phyloP scores from a whole-genome alignment of 2,113 vertebrate genomes.

The Megaceryle torquata region DNA sequence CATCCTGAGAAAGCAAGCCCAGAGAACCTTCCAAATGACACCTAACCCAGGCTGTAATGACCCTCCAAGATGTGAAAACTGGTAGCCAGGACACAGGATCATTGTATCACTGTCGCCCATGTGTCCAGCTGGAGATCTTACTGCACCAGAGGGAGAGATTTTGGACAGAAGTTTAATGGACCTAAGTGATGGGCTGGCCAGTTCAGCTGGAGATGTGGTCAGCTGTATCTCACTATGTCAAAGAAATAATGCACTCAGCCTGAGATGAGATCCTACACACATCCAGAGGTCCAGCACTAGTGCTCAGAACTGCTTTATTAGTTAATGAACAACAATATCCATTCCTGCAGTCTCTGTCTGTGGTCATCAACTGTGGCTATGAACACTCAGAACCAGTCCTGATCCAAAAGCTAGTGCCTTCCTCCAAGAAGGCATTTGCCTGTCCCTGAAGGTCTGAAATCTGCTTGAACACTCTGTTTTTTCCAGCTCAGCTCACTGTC shows the following conservation, averaged over 20 bases:
- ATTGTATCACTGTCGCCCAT: rapidly evolving
- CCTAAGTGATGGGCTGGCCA: background rate
- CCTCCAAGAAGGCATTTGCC: background rate
- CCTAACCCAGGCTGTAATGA: background rate
- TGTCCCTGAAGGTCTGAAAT: background rate
- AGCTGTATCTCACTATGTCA: background rate
- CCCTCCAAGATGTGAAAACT: background rate
- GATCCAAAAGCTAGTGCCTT: background rate
- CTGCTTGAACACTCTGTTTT: background rate
- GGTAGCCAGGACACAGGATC: no score
- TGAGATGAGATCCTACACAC: no score
- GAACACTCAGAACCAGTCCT: background rate
- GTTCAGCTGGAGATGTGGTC: background rate
- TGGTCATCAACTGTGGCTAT: background rate
- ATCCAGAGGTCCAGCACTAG: background rate
- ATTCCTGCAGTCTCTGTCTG: background rate
- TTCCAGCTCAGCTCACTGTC: background rate
- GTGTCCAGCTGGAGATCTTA: background rate
- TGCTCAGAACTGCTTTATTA: background rate
- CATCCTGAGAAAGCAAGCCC: conserved; percentile 23
- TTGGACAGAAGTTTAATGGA: background rate
- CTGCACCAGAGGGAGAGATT: background rate
- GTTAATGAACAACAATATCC: rapidly evolving
- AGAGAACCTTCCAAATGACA: conserved; percentile 42
- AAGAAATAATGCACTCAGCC: background rate